Conservation (phyloP, 2,797 vertebrate species). For the Glossophaga mutica region DNA sequence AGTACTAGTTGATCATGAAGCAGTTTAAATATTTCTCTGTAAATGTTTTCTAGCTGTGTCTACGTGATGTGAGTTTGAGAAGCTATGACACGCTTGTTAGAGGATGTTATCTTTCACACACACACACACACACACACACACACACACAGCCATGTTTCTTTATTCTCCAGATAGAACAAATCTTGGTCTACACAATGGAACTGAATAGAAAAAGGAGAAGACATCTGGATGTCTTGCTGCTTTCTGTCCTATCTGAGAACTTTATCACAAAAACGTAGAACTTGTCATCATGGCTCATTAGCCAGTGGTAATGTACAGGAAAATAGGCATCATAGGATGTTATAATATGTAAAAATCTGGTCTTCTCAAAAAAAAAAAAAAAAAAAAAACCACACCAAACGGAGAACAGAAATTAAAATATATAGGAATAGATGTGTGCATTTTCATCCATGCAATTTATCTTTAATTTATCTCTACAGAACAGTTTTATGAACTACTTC, state of each 20-base stretch:
- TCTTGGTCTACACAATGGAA: not conserved
- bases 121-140: not conserved
- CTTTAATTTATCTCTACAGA: not conserved
- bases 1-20: not conserved
- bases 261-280: constrained; percentile 39
- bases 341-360: not conserved
- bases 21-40: not conserved
- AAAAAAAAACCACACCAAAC: constrained; percentile 6
- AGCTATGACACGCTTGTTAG: not conserved
- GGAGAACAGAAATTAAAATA: constrained; percentile 8
- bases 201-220: constrained; percentile 1
- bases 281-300: constrained; percentile 9
- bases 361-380: not conserved
- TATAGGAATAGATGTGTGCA: not conserved
- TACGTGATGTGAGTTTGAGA: constrained; percentile 1
- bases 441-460: not conserved
- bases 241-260: not conserved
- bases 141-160: not conserved
- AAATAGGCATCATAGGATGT: not conserved
- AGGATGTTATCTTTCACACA: not conserved
- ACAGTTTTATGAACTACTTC: constrained; percentile 12
- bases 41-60: not conserved
- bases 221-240: not conserved
- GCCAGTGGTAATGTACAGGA: not conserved
- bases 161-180: not conserved